Evolutionary conservation across 1,140 invertebrate species (phyloP).

Genomic region (Orussus abietinus): DNA sequence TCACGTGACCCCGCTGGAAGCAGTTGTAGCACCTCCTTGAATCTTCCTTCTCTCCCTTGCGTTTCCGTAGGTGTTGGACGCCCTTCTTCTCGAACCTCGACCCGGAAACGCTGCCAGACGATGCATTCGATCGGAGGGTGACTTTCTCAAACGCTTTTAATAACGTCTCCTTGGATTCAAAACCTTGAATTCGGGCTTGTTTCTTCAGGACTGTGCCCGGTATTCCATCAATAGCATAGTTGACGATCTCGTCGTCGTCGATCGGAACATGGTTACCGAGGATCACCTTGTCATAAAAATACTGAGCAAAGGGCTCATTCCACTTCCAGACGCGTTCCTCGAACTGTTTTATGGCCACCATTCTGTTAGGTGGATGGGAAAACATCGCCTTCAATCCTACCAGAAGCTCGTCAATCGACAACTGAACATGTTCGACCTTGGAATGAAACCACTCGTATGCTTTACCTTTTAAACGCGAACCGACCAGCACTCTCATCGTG

Average conservation of each 20-base stretch:
- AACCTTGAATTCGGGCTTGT: not conserved
- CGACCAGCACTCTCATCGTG: not conserved
- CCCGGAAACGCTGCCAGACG: not conserved
- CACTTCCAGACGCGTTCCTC: too few relatives aligned
- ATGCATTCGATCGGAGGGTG: not conserved
- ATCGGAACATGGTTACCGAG: not conserved
- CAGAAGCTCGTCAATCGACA: not conserved
- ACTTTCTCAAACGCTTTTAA: not conserved
- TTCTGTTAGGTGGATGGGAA: not conserved
- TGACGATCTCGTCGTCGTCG: not conserved
- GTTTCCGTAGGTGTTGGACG: not conserved
- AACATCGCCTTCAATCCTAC: not conserved
- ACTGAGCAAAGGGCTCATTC: too few relatives aligned
- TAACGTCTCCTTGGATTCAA: not conserved
- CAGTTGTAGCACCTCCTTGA: slow-evolving; percentile 18
- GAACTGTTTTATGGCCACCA: too few relatives aligned
- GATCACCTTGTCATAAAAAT: not conserved
- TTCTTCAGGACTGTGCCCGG: not conserved
- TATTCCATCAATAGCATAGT: too few relatives aligned
- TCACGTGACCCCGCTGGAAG: slow-evolving; percentile 6
- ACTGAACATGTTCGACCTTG: not conserved
- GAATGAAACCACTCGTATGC: slow-evolving; percentile 1
- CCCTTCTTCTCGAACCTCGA: not conserved
- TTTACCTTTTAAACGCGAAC: not conserved
- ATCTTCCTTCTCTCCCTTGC: not conserved